These are phyloP conservation scores for Cranoglanis bouderius DNA, from an alignment of 2,113 vertebrate species.

Conservation along the genomic window DNA sequence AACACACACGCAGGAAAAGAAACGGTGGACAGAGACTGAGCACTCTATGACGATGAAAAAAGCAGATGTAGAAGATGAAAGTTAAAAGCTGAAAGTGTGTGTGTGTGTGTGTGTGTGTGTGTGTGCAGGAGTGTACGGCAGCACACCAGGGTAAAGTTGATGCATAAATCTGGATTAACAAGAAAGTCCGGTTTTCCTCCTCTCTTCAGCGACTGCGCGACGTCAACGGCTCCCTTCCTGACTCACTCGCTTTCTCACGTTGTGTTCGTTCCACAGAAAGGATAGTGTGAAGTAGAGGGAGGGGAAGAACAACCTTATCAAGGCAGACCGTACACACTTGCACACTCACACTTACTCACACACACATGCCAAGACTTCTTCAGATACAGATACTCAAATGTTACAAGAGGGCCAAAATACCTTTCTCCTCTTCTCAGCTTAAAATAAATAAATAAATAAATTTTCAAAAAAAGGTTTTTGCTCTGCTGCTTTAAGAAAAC, in stretches of 20 bases:
- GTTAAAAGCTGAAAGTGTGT: neutral
- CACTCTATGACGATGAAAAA: neutral
- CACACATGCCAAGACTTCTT: neutral
- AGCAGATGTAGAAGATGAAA: conserved; percentile 12
- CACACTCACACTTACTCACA: neutral
- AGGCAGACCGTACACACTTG: conserved; percentile 39
- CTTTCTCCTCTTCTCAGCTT: neutral
- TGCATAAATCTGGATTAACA: conserved; percentile 64
- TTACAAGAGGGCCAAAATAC: neutral
- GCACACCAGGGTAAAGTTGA: conserved; percentile 10
- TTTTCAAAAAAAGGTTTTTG: neutral
- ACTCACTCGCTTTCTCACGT: conserved; percentile 27
- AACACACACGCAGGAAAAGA: neutral
- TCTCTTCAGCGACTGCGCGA: conserved; percentile 6
- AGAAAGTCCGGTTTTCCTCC: conserved; percentile 57
- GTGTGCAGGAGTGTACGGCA: conserved; percentile 11
- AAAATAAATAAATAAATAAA: neutral
- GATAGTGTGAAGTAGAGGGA: conserved; percentile 43
- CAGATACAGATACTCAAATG: neutral
- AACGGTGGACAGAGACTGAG: neutral
- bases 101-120: neutral
- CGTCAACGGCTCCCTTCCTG: conserved; percentile 38
- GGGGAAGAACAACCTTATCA: conserved; percentile 47
- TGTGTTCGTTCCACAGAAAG: conserved; percentile 51
- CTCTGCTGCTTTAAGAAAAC: neutral